phyloP scores from a whole-genome alignment of 1,140 invertebrate species.

The Pectinophora gossypiella region DNA sequence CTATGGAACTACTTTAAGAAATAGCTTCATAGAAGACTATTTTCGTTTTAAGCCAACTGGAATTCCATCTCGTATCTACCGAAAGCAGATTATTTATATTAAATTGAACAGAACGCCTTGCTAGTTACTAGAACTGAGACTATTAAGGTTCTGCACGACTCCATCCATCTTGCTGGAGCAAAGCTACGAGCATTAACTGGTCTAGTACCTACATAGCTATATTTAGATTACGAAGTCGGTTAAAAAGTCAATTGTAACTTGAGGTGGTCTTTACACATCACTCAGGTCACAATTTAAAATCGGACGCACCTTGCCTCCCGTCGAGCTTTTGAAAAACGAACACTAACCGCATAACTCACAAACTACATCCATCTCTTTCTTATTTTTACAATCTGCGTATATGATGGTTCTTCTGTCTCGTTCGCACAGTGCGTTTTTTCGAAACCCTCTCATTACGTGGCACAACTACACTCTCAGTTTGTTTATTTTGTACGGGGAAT shows the following conservation, averaged over 20 bases:
- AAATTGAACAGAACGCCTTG: no score
- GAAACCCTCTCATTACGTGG: constrained; percentile 56
- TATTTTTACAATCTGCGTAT: constrained; percentile 21
- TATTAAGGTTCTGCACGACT: no score
- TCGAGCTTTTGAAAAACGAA: constrained; percentile 59
- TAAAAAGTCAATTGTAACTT: not conserved
- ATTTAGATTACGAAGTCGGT: no score
- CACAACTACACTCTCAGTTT: constrained; percentile 39
- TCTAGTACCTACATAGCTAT: no score
- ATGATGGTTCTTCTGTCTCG: constrained; percentile 21
- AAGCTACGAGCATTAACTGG: no score
- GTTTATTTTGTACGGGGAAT: constrained; percentile 26
- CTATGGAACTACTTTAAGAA: no score
- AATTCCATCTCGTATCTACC: no score
- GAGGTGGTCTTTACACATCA: constrained; percentile 30
- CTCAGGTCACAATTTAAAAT: constrained; percentile 57
- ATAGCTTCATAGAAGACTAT: no score
- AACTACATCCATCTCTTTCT: constrained; percentile 21
- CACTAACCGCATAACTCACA: constrained; percentile 40
- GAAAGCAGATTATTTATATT: no score
- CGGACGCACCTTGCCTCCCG: constrained; percentile 66
- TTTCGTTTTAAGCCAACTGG: no score
- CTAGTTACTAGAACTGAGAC: no score
- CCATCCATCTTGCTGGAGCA: no score
- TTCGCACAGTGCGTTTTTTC: constrained; percentile 53